Conservation (phyloP, 2,797 vertebrate genomes). For the Dallia pectoralis region DNA sequence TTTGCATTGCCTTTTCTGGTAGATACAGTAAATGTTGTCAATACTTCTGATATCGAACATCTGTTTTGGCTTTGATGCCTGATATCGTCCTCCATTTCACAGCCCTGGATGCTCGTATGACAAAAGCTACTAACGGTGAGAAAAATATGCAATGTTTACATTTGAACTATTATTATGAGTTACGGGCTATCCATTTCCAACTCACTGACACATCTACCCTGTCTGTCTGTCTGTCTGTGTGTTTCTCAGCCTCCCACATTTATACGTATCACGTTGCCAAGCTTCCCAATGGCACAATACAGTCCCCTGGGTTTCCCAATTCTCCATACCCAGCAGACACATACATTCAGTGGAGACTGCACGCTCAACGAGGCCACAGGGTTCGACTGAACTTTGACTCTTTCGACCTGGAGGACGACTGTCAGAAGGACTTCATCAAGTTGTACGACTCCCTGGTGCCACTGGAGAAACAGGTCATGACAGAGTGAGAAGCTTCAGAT, state of each 20-base stretch:
- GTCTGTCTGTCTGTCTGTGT: neutral
- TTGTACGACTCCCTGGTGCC: conserved; percentile 89
- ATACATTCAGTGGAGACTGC: conserved; percentile 81
- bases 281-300: conserved; percentile 58
- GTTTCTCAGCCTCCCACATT: conserved; percentile 66
- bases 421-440: conserved; percentile 79
- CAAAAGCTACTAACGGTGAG: conserved; percentile 56
- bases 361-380: conserved; percentile 74
- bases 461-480: conserved; percentile 70
- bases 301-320: conserved; percentile 86
- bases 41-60: neutral
- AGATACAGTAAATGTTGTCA: neutral
- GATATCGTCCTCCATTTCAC: conserved; percentile 14
- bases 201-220: no score
- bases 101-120: conserved; percentile 82
- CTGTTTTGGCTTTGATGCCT: neutral
- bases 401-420: conserved; percentile 78
- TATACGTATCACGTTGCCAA: conserved; percentile 67
- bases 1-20: no score
- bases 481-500: conserved; percentile 73
- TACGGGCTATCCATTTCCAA: no score
- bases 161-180: neutral
- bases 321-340: conserved; percentile 76
- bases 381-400: conserved; percentile 85
- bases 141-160: conserved; percentile 9